Evolutionary conservation across 2,888 invertebrate genomes (phyloP), one percentile per base, ranked within the genome.

Genomic region (Eumerus sabulonum): DNA sequence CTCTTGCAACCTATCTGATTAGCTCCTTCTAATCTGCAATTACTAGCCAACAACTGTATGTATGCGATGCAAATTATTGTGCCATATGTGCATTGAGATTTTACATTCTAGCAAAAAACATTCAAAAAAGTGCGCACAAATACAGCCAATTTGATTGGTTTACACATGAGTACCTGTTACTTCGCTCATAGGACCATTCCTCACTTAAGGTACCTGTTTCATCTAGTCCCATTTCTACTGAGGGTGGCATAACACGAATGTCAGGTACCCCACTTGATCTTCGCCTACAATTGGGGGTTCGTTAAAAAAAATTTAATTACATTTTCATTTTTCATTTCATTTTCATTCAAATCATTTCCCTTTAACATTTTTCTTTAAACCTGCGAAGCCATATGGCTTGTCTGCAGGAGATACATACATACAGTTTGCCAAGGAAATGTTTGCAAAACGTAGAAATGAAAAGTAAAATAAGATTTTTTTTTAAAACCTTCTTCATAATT

Each of bases 231-330:
- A 93, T 92, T 90, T 95, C 95, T 91, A 94, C 90, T 89, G 94
- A 94, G 85, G 95, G 94, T 87, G 94, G 94, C 91, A 94, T 90
- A 86, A 95, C 93, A 86, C 94, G 93, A 87, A 95, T 95, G 91
- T 94, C 94, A 83, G 95, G 95, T 84, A 94, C 92, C 82, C 86
- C 85, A 82, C 86, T 85, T 81, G 90, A 93, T 92, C 92, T 93
- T 91, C 88, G 93, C 91, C 91, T 86, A 82, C 59, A 66, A 53
- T 53, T 67, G 72, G 70, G 60, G 27, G 7, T 27, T 27, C 2
- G 7, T 27, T 4, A 27, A 27, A 27, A 27, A 27, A 27, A 27
- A 27, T 4, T 4, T 4, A 27, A 27, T 4, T 4, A 27, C 27
- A 27, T n/a, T n/a, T n/a, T n/a, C n/a, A n/a, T n/a, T n/a, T n/a